These are phyloP conservation scores for Amblyjoppa fuscipennis DNA, from an alignment of 2,888 invertebrate species.

Conservation along the genomic window DNA sequence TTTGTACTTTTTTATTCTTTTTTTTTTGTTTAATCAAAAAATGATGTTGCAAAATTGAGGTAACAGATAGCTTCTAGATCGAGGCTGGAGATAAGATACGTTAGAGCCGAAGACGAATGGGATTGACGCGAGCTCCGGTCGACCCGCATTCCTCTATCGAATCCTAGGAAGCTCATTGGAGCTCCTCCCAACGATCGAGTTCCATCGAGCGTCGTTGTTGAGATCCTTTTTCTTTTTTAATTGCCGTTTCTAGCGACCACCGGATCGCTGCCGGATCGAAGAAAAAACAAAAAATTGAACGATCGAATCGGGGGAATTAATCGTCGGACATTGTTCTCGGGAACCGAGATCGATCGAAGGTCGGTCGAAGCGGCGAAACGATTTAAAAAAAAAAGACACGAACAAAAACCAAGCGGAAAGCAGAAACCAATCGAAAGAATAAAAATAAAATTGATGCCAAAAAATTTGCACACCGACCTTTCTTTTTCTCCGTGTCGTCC, in stretches of 20 bases:
- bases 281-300: constrained; percentile 24
- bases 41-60: not conserved
- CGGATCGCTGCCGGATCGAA: not conserved
- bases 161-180: constrained; percentile 38
- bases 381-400: not conserved
- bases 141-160: constrained; percentile 50
- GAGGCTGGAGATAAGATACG: not conserved
- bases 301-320: constrained; percentile 36
- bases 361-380: not conserved
- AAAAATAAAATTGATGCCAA: not conserved
- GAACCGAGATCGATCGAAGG: not conserved
- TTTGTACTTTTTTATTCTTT: not conserved
- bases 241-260: constrained; percentile 38
- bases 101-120: constrained; percentile 3
- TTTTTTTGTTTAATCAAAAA: not conserved
- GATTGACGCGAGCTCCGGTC: constrained; percentile 26
- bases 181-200: not conserved
- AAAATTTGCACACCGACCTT: not conserved
- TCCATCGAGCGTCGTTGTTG: not conserved
- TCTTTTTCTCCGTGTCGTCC: not conserved
- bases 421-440: not conserved
- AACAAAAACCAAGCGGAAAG: not conserved
- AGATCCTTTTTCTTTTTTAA: not conserved
- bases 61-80: not conserved
- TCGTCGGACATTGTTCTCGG: constrained; percentile 39